These are phyloP conservation scores for Chironomus tepperi DNA, from an alignment of 1,140 invertebrate genomes.

Conservation along the genomic window DNA sequence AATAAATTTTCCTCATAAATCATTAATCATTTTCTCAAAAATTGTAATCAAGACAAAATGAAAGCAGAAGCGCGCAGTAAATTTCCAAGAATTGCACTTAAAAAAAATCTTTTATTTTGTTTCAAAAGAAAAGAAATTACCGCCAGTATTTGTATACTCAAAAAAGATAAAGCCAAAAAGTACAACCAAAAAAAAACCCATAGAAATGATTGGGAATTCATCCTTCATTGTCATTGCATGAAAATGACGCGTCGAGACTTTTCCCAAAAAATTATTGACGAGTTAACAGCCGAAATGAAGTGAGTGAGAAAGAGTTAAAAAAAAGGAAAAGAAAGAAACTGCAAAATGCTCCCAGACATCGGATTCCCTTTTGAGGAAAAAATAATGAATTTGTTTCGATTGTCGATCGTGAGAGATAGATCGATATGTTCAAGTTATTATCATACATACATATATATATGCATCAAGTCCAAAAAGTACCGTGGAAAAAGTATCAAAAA, in stretches of 20 bases:
- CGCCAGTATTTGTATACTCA: no score
- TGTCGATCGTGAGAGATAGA: conserved; percentile 19
- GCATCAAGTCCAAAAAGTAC: neutral
- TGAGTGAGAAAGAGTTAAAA: neutral
- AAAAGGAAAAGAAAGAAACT: neutral
- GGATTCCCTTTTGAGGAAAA: conserved; percentile 19
- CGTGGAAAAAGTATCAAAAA: neutral
- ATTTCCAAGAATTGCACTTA: no score
- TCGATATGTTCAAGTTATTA: conserved; percentile 16
- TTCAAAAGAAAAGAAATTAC: no score
- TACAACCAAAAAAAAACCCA: no score
- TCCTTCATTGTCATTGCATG: conserved; percentile 12
- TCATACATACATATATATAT: neutral
- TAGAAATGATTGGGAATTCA: neutral
- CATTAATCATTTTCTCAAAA: no score
- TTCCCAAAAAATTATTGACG: neutral
- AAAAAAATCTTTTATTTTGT: no score
- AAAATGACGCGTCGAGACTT: conserved; percentile 6
- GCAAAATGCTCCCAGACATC: conserved; percentile 4
- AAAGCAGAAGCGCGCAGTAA: no score
- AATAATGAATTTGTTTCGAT: conserved; percentile 24
- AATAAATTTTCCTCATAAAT: no score
- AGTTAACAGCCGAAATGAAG: neutral
- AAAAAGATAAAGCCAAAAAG: no score
- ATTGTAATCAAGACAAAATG: no score